phyloP scores from a whole-genome alignment of 1,140 invertebrate species.

The Diorhabda elongata region DNA sequence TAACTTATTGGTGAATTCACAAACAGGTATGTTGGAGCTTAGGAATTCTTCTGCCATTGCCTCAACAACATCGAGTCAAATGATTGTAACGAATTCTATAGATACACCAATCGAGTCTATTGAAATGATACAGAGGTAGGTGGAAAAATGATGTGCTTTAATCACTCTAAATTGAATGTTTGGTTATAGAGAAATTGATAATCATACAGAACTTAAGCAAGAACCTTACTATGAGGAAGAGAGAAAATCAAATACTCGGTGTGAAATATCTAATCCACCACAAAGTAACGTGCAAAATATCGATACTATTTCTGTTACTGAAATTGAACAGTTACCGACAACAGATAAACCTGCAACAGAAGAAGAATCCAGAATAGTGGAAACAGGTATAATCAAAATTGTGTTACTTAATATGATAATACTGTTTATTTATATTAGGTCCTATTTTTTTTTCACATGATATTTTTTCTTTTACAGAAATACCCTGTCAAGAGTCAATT shows the following conservation, averaged over 20 bases:
- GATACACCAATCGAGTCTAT: conserved; percentile 43
- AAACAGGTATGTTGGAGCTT: conserved; percentile 52
- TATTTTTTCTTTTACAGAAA: too few relatives aligned
- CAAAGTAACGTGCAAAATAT: not conserved
- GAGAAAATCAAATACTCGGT: conserved; percentile 19
- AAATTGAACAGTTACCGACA: too few relatives aligned
- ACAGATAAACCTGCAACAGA: too few relatives aligned
- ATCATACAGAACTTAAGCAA: conserved; percentile 18
- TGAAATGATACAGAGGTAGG: conserved; percentile 44
- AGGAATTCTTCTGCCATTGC: conserved; percentile 34
- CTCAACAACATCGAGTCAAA: conserved; percentile 29
- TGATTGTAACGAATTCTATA: conserved; percentile 27
- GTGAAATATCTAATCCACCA: not conserved
- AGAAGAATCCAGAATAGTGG: too few relatives aligned
- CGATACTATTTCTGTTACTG: not conserved
- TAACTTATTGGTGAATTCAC: conserved; percentile 53
- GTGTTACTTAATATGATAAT: too few relatives aligned
- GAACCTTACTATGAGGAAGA: conserved; percentile 33
- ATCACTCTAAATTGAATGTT: not conserved
- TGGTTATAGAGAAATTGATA: conserved; percentile 25
- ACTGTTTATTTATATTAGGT: too few relatives aligned
- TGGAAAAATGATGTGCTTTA: not conserved
- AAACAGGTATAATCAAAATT: too few relatives aligned
- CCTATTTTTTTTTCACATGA: too few relatives aligned
- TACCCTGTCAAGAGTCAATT: too few relatives aligned